Evolutionary conservation across 2,113 vertebrate species (phyloP).

Genomic region (Archilochus colubris): DNA sequence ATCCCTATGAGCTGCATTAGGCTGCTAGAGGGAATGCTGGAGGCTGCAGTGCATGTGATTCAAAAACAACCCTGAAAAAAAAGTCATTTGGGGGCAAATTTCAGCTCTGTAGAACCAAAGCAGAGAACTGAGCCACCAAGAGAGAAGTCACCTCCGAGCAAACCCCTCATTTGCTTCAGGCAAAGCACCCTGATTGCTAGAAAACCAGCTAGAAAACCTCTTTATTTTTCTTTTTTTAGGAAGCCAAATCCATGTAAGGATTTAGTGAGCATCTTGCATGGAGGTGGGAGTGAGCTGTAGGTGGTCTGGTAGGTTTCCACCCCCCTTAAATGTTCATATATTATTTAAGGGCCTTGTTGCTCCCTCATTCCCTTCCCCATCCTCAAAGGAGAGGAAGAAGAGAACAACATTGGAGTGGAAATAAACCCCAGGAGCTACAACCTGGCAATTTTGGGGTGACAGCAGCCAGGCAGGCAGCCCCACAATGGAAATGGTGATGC

Average conservation of each 20-base stretch:
- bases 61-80: background rate
- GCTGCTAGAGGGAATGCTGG: background rate
- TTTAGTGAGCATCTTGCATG: background rate
- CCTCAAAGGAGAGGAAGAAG: background rate
- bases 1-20: fast-evolving
- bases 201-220: background rate
- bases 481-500: fast-evolving
- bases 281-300: background rate
- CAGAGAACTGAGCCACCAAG: background rate
- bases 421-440: background rate
- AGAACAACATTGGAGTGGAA: background rate
- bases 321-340: background rate
- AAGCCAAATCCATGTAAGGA: background rate
- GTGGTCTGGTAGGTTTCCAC: background rate
- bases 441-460: background rate
- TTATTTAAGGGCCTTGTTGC: background rate
- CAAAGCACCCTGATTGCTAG: background rate
- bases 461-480: background rate
- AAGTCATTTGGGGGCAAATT: background rate
- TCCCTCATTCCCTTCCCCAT: background rate
- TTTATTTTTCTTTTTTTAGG: background rate
- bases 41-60: fast-evolving
- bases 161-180: background rate
- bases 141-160: background rate
- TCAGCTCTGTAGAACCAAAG: background rate